These are phyloP conservation scores for Phyto melanocephala DNA, from an alignment of 2,888 invertebrate genomes.

Conservation along the genomic window DNA sequence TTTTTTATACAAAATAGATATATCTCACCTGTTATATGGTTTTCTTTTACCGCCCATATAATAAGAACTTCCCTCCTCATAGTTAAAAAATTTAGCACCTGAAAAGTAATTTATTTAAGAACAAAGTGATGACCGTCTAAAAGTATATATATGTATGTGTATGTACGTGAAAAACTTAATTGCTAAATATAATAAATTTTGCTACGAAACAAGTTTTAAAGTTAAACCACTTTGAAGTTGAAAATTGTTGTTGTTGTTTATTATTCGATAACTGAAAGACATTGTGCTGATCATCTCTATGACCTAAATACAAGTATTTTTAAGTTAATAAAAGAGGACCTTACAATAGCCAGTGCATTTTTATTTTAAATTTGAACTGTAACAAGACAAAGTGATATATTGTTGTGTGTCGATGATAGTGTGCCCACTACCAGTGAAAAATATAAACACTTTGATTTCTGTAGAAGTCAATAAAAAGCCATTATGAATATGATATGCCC, in stretches of 20 bases:
- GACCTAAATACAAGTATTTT: too few species aligned
- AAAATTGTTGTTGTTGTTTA: slow-evolving; percentile 5
- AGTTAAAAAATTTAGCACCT: slow-evolving; percentile 13
- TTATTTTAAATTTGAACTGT: too few species aligned
- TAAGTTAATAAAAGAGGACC: too few species aligned
- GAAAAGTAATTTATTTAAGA: slow-evolving; percentile 13
- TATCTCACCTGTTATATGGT: not conserved
- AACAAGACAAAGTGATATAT: too few species aligned
- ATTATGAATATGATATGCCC: too few species aligned
- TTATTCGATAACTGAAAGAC: not conserved
- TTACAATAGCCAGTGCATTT: too few species aligned
- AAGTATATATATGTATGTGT: not conserved
- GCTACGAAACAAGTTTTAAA: slow-evolving; percentile 16
- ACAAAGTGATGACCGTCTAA: not conserved
- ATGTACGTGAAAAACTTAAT: slow-evolving; percentile 45
- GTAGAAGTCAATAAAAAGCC: too few species aligned
- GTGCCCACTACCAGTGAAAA: too few species aligned
- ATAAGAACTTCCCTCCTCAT: slow-evolving; percentile 13
- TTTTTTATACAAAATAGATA: not conserved
- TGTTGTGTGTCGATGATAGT: too few species aligned
- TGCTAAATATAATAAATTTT: slow-evolving; percentile 52
- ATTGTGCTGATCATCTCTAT: not conserved
- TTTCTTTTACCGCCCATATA: not conserved
- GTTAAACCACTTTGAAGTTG: not conserved
- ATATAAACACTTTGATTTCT: too few species aligned